phyloP scores from a whole-genome alignment of 2,888 invertebrate species.

The Hyposoter dolosus region DNA sequence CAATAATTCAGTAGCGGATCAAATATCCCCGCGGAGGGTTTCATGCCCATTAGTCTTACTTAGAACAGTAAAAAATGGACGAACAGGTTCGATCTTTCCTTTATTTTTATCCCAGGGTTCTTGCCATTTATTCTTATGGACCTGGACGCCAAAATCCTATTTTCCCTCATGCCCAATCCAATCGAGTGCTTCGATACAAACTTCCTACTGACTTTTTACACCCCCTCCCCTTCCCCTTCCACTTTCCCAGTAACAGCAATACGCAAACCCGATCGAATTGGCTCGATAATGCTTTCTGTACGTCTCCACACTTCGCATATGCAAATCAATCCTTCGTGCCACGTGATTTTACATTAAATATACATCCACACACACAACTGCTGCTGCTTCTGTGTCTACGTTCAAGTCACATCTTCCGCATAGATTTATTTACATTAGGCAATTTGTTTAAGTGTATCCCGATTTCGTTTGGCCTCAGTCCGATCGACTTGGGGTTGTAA shows the following conservation, averaged over 20 bases:
- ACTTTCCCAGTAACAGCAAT: conserved; percentile 55
- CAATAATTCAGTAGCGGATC: conserved; percentile 60
- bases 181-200: conserved; percentile 56
- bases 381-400: conserved; percentile 28
- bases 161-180: conserved; percentile 54
- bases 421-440: conserved; percentile 82
- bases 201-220: conserved; percentile 63
- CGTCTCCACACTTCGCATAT: conserved; percentile 78
- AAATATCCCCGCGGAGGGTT: conserved; percentile 44
- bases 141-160: conserved; percentile 31
- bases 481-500: conserved; percentile 58
- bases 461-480: conserved; percentile 82
- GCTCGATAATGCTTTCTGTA: conserved; percentile 71
- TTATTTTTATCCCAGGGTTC: conserved; percentile 14
- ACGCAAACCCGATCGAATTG: conserved; percentile 62
- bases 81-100: conserved; percentile 15
- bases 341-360: conserved; percentile 70
- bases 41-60: conserved; percentile 61
- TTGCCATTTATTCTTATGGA: conserved; percentile 30
- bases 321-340: conserved; percentile 82
- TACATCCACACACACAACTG: conserved; percentile 5
- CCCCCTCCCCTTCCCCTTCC: conserved; percentile 31
- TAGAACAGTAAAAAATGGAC: conserved; percentile 38
- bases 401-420: conserved; percentile 67
- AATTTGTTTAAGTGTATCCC: conserved; percentile 85